Conservation (phyloP, 1,140 invertebrate genomes). For the Psilanteris sp. region DNA sequence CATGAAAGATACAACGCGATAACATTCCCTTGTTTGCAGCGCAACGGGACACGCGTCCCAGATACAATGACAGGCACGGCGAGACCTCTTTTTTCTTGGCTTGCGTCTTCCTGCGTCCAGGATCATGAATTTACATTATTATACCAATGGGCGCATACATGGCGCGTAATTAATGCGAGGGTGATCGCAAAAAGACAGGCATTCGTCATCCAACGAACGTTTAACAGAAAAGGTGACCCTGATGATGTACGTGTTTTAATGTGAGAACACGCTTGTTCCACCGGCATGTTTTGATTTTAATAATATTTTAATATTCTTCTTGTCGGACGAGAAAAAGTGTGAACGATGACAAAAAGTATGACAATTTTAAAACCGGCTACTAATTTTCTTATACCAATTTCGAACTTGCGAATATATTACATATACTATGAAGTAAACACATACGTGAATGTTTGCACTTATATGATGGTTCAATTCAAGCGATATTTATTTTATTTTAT, state of each 20-base stretch:
- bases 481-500: no score
- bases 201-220: constrained; percentile 67
- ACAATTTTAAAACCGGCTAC: background rate
- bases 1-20: constrained; percentile 75
- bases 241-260: constrained; percentile 68
- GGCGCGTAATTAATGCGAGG: constrained; percentile 71
- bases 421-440: no score
- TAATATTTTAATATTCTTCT: constrained; percentile 44
- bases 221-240: constrained; percentile 53
- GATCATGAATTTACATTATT: constrained; percentile 60
- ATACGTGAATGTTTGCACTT: no score
- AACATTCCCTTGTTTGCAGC: constrained; percentile 73
- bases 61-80: constrained; percentile 61
- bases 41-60: constrained; percentile 72
- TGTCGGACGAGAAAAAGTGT: constrained; percentile 29
- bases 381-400: no score
- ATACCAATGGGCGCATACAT: constrained; percentile 57
- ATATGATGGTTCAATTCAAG: no score
- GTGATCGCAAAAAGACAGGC: constrained; percentile 67
- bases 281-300: constrained; percentile 51
- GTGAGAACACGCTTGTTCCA: constrained; percentile 73
- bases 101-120: constrained; percentile 32
- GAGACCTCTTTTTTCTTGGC: constrained; percentile 39
- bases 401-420: no score
- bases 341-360: constrained; percentile 12